Base-by-base conservation (phyloP, 2,797 vertebrate genomes). In the Capromys pilorides region DNA sequence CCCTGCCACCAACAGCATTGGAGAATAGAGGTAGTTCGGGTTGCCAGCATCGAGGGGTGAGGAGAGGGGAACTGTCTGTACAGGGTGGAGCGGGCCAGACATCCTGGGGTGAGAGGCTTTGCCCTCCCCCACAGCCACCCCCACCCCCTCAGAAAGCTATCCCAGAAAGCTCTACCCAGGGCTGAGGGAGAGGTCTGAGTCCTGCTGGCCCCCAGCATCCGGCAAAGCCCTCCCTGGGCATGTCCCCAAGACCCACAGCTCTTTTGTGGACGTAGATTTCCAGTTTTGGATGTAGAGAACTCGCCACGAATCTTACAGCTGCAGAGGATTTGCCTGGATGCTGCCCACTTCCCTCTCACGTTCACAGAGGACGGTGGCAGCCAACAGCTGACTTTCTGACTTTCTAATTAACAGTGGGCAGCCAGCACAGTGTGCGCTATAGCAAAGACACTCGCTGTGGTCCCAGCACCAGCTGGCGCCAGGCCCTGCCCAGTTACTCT, bases 261-360 rank as follows among this genome's bases (percentile, higher is more conserved):
- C 67, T 61, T 77, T 77, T 49, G 9, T 14, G 14, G 36, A 39
- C 61, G 59, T 13, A 31, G 28, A 87, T 67, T 14, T 33, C 69
- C 54, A 4, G 36, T 69, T 89, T 69, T 45, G 28, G 59, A 18
- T 54, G 45, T 54, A 21, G 10, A 39, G 2, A 82, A 64, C 6
- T 22, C 21, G 22, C 61, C 28, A 1, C 28, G 28, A 18, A 9
- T 31, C 71, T n/a, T 6, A 24, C 0, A n/a, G 45, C 10, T 33
- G 49, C 24, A 22, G 28, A 24, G 19, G 28, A 19, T 18, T 9
- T 33, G 16, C 88, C 0, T 3, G 21, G 41, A 18, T 21, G 67
- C 39, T 9, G 0, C 64, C 31, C 41, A 0, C 6, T 0, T n/a
- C 8, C 28, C 9, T 22, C 57, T 9, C 1, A 10, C 80, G 11